Conservation (phyloP, 2,888 invertebrate species). For the Callimorpha dominula region DNA sequence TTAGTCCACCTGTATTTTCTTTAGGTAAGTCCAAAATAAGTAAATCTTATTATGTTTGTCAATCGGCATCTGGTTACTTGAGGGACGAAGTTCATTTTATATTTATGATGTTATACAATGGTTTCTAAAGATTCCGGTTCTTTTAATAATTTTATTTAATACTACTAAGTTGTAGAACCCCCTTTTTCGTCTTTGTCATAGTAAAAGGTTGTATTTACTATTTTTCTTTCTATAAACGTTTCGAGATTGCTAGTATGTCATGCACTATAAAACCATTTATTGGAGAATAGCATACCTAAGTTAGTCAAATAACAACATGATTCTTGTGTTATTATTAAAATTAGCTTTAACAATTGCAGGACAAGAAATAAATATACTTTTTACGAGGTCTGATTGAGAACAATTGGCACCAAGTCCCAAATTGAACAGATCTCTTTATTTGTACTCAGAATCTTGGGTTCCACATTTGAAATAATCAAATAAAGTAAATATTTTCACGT, state of each 20-base stretch:
- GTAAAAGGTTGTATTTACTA: too few species aligned
- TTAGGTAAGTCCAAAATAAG: conserved; percentile 71
- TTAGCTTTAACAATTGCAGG: neutral
- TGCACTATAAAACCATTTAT: neutral
- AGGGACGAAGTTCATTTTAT: conserved; percentile 71
- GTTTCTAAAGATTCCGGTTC: conserved; percentile 39
- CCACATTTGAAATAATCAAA: neutral
- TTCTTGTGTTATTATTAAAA: neutral
- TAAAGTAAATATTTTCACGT: neutral
- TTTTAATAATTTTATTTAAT: conserved; percentile 22
- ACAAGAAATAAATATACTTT: conserved; percentile 9
- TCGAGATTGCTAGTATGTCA: neutral
- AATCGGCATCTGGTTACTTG: conserved; percentile 79
- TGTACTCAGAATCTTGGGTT: neutral
- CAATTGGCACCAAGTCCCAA: conserved; percentile 16
- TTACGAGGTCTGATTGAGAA: conserved; percentile 11
- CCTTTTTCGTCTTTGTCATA: neutral
- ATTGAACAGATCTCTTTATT: conserved; percentile 12
- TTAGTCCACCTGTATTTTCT: conserved; percentile 81
- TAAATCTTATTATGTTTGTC: conserved; percentile 81
- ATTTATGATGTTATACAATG: conserved; percentile 68
- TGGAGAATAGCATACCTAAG: neutral
- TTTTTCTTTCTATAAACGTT: neutral
- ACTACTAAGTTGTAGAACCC: conserved; percentile 14
- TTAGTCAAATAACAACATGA: neutral